Evolutionary conservation across 2,888 invertebrate genomes (phyloP), one percentile per base, ranked within the genome.

Genomic region (Microchrysa polita): DNA sequence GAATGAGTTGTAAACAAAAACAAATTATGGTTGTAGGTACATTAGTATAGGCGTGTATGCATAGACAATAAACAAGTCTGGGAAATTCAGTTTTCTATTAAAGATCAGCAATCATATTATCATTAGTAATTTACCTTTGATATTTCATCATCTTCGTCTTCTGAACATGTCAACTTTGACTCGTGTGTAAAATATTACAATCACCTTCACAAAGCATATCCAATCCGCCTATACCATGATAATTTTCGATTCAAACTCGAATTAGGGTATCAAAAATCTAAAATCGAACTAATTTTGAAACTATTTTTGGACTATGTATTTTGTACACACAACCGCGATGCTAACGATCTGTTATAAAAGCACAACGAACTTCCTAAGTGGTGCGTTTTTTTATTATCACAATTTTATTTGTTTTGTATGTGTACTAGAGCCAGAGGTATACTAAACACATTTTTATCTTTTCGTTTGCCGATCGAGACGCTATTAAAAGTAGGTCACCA

Each of bases 401-500:
- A 7, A 27, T 57, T 57, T 27, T 27, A 40, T 61, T 42, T 42
- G 27, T 48, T n/a, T n/a, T n/a, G n/a, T n/a, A n/a, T n/a, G n/a
- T n/a, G n/a, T n/a, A n/a, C n/a, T n/a, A n/a, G n/a, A n/a, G n/a
- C n/a, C n/a, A n/a, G n/a, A n/a, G n/a, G n/a, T n/a, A n/a, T n/a
- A n/a, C n/a, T n/a, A n/a, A n/a, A n/a, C n/a, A n/a, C 10, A 48
- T 22, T 44, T 65, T 23, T 65, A 65, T 65, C 65, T 48, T 48
- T 61, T 5, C 61, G 34, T 12, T 16, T 14, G 18, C 48, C 20
- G 65, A 65, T 65, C 65, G 44, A 65, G 61, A 61, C 67, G 42
- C 55, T 67, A 67, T 67, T 53, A 53, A 67, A 67, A 67, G 34
- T 67, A 34, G 67, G 67, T 67, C 67, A 67, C 44, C 23, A 27